These are phyloP conservation scores for Misgurnus anguillicaudatus DNA, from an alignment of 2,113 vertebrate species.

Conservation along the genomic window DNA sequence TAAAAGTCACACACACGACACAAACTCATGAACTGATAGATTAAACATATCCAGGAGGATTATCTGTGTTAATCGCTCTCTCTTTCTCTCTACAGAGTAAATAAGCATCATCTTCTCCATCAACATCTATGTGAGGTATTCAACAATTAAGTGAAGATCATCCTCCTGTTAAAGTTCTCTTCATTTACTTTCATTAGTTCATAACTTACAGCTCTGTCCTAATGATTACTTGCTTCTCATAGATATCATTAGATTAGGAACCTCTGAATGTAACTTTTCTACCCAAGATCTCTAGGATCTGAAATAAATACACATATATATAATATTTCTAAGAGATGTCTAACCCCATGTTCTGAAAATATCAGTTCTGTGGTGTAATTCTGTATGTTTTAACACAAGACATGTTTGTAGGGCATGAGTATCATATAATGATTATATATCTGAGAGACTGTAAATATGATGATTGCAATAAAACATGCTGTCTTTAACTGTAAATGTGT, in stretches of 20 bases:
- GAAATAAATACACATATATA: background rate
- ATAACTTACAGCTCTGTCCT: background rate
- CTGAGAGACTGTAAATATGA: slow-evolving; percentile 1
- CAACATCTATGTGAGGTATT: background rate
- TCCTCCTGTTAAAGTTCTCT: background rate
- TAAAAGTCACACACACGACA: background rate
- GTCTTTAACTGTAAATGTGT: background rate
- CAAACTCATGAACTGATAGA: background rate
- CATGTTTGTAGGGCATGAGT: background rate
- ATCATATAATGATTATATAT: background rate
- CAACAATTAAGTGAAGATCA: background rate
- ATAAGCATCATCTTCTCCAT: background rate
- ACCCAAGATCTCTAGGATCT: slow-evolving; percentile 1
- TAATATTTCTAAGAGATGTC: background rate
- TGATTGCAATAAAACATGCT: slow-evolving; percentile 14
- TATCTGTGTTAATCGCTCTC: background rate
- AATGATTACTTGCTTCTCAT: background rate
- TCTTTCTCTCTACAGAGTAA: slow-evolving; percentile 13
- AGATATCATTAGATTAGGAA: background rate
- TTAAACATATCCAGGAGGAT: too few relatives aligned
- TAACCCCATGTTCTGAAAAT: slow-evolving; percentile 14
- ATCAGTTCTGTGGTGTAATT: background rate
- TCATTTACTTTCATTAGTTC: background rate
- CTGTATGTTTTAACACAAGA: background rate
- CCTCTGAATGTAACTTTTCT: background rate